Evolutionary conservation across 2,797 vertebrate species (phyloP), one percentile per base, ranked within the genome.

Genomic region (Merluccius polli): DNA sequence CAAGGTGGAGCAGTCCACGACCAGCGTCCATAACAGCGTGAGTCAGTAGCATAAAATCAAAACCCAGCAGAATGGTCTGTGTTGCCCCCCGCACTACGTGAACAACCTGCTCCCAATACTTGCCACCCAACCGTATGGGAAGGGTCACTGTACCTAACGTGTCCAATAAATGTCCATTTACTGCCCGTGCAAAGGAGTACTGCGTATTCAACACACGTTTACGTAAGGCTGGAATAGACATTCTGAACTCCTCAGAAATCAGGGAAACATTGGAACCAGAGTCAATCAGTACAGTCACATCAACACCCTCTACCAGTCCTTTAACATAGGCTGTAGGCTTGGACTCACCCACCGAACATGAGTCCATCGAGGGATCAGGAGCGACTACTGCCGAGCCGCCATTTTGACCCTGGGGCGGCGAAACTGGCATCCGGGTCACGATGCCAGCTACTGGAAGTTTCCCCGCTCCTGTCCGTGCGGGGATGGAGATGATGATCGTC

Each of bases 121-220:
- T 30, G 5, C 36, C 70, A 13, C n/a, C 41, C 21, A 74, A 29
- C 70, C 33, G 33, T 36, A 71, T 27, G 36, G 32, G 21, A 13
- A 74, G 24, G 10, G 77, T 74, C 30, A 74, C 4, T 9, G 73
- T 74, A 16, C 79, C 79, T 48, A 78, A 59, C 0, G 70, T 78
- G 76, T 78, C 73, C 13, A 78, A 13, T 33, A 81, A 75, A 24
- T 81, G 76, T 69, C 30, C 41, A 78, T 78, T 78, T 30, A 78
- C 76, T 35, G 59, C 73, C 67, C 59, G 30, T 9, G 76, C 70
- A 48, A 27, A 41, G 10, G 52, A 63, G 27, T 75, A 33, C n/a
- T 80, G 29, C 18, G 70, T 80, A 63, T 68, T 78, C 8, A 83
- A 29, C 13, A 63, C 30, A 1, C 41, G 63, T 38, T 31, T 77